Evolutionary conservation across 2,113 vertebrate genomes (phyloP).

Genomic region (Gambusia holbrooki): DNA sequence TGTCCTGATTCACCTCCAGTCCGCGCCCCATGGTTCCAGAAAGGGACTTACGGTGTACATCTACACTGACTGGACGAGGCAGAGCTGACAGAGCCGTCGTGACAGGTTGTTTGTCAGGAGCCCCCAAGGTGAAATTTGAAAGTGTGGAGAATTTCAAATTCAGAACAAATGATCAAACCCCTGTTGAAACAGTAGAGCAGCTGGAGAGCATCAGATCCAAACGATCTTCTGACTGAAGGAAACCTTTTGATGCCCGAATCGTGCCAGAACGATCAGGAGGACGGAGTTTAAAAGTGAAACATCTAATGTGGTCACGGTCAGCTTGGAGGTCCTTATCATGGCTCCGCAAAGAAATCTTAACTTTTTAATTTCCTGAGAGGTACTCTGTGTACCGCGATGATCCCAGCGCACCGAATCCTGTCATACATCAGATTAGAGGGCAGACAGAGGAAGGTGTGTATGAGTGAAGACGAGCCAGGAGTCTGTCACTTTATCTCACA

Average conservation of each 20-base stretch:
- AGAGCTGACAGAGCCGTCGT: constrained; percentile 42
- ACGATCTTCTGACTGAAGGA: constrained; percentile 51
- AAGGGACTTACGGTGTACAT: constrained; percentile 11
- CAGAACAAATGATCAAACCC: constrained; percentile 64
- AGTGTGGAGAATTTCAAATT: constrained; percentile 64
- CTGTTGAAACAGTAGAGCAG: constrained; percentile 43
- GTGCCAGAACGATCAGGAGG: constrained; percentile 37
- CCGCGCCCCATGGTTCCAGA: background rate
- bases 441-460: constrained; percentile 31
- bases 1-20: background rate
- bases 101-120: constrained; percentile 60
- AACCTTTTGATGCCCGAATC: constrained; percentile 34
- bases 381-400: constrained; percentile 5
- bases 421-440: constrained; percentile 23
- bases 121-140: constrained; percentile 58
- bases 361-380: background rate
- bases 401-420: constrained; percentile 12
- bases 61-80: constrained; percentile 3
- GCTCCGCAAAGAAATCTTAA: background rate
- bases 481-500: constrained; percentile 21
- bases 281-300: constrained; percentile 34
- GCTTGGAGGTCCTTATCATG: constrained; percentile 7
- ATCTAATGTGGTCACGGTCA: constrained; percentile 30
- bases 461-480: constrained; percentile 17
- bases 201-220: constrained; percentile 43